Base-by-base conservation (phyloP, 1,140 invertebrate species). In the Thereuonema tuberculata region DNA sequence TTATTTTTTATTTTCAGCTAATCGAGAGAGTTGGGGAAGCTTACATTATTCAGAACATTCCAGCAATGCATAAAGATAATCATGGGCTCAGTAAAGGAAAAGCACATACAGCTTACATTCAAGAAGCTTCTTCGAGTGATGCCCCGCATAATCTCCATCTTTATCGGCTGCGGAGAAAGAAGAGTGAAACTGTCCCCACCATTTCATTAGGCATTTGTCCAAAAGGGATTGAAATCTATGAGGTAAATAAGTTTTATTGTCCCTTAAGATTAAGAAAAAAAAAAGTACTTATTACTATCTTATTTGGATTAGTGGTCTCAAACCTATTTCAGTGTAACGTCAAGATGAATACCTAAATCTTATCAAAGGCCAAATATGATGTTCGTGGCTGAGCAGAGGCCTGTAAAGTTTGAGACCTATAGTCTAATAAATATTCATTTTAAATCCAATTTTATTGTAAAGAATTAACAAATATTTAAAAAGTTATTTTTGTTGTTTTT, bases 141-240 rank as follows among this genome's bases (percentile, higher is more conserved):
- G 84, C 91, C 67, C 87, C 89, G 65, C 89, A 89, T 66, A 95
- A 94, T 75, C 84, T 93, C 43, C 93, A 96, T 74, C 81, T 94
- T 54, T 96, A 93, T 73, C 79, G 86, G 47, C 79, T 96, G 67
- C 84, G 85, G 64, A 81, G 86, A 65, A 96, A 95, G 76, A 82
- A 82, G 61, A 74, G 75, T 58, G 74, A 74, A 61, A 60, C 64
- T 69, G 72, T 82, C 1, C 84, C 84, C 47, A 81, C 82, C 1
- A 82, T 89, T 25, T 82, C 85, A 72, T 76, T 92, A 27, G 83
- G 87, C 31, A 86, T 93, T 50, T 91, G 88, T 65, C 85, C 89
- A 27, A 83, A 83, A 66, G 91, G 91, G 21, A 83, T 94, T 49
- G 84, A 88, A 71, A 84, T 94, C 50, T 85, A 89, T 69, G 75